Base-by-base conservation (phyloP, 2,888 invertebrate genomes). In the Heteromyza rotundicornis region DNA sequence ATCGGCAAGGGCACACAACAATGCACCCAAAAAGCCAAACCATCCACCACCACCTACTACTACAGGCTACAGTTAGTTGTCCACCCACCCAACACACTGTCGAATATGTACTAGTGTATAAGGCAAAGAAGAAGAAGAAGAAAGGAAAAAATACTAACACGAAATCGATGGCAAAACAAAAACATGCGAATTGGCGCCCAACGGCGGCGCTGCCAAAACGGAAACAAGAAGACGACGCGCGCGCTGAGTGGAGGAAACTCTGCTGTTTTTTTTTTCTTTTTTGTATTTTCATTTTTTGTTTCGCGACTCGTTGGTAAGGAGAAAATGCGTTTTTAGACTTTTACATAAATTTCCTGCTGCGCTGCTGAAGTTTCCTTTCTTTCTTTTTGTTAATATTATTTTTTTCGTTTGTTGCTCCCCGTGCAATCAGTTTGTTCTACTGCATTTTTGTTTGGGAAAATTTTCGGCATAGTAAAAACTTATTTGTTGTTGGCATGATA, bases 121-220 rank as follows among this genome's bases (percentile, higher is more conserved):
- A n/a, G n/a, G n/a, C n/a, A n/a, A n/a, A n/a, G n/a, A n/a, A n/a
- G n/a, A n/a, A n/a, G n/a, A n/a, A n/a, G n/a, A n/a, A n/a, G n/a
- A n/a, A n/a, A n/a, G n/a, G n/a, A 50, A 24, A 49, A 50, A 58
- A 23, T 35, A 58, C 50, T 58, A 17, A 22, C 20, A 17, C 47
- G 17, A 59, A 62, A 62, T 62, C 58, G 59, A 62, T 32, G 40
- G 20, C 47, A 47, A 47, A 47, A 47, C 23, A 40, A 54, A 54
- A 20, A 54, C 27, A 35, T 20, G 20, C 52, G 51, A 59, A 44
- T 40, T 62, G 58, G 55, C 50, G 58, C 44, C 17, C 58, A 55
- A 62, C 47, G 10, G 20, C 20, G 20, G 20, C 17, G 47, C 7
- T 14, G 47, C 19, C 47, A 20, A n/a, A n/a, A n/a, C n/a, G n/a